These are phyloP conservation scores for Chloroceryle inda DNA, from an alignment of 2,797 vertebrate genomes.

Conservation along the genomic window DNA sequence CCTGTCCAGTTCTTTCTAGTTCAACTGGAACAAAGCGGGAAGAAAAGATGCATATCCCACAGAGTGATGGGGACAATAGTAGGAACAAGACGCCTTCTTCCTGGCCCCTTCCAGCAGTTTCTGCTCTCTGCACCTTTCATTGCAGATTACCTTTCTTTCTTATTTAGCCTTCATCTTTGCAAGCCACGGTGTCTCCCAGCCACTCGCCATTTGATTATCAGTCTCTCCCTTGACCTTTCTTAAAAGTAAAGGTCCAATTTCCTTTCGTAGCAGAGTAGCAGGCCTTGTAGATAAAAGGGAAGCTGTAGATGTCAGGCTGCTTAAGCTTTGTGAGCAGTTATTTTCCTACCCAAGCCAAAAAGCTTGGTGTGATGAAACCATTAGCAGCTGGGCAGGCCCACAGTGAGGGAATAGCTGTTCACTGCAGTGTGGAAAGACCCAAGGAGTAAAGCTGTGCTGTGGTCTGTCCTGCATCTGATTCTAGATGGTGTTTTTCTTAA, in stretches of 20 bases:
- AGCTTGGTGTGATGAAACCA: background rate
- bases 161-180: background rate
- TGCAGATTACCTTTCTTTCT: background rate
- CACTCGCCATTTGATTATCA: background rate
- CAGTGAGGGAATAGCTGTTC: background rate
- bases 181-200: background rate
- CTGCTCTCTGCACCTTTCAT: background rate
- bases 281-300: background rate
- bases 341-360: background rate
- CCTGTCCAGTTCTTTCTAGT: background rate
- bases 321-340: background rate
- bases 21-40: background rate
- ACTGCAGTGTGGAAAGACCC: background rate
- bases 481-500: background rate
- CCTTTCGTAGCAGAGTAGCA: background rate
- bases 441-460: background rate
- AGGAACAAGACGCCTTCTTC: background rate
- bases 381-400: background rate
- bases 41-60: background rate
- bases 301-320: background rate
- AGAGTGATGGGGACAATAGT: background rate
- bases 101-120: background rate
- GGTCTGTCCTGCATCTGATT: background rate
- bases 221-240: background rate
- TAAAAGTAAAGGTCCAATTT: background rate